These are phyloP conservation scores for Conus betulinus DNA, from an alignment of 1,140 invertebrate species.

Conservation along the genomic window DNA sequence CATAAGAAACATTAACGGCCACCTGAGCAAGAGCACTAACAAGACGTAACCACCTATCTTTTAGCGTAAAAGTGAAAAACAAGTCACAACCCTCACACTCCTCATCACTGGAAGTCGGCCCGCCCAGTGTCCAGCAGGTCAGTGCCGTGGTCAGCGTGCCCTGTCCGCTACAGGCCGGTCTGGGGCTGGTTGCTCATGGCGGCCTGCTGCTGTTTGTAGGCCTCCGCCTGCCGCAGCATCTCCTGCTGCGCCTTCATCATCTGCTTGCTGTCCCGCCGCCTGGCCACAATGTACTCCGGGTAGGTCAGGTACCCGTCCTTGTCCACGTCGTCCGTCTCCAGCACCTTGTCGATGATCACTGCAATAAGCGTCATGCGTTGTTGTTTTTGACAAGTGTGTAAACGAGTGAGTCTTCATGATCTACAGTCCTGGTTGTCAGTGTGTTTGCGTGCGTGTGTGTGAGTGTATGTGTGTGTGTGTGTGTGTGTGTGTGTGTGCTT, in stretches of 20 bases:
- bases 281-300: conserved; percentile 83
- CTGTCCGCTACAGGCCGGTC: neutral
- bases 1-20: too few species aligned
- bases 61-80: neutral
- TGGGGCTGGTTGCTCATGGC: conserved; percentile 38
- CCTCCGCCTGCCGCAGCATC: conserved; percentile 38
- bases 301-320: conserved; percentile 90
- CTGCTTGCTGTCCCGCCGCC: conserved; percentile 68
- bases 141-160: neutral
- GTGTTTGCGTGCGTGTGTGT: too few species aligned
- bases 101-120: neutral
- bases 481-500: too few species aligned
- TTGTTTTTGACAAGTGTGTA: too few species aligned
- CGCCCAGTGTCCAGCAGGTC: neutral
- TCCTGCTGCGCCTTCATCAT: conserved; percentile 47
- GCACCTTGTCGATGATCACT: conserved; percentile 88
- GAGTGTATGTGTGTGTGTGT: too few species aligned
- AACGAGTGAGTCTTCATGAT: too few species aligned
- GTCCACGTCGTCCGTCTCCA: conserved; percentile 86
- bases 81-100: neutral
- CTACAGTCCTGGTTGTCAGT: too few species aligned
- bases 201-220: conserved; percentile 36
- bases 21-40: too few species aligned
- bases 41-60: neutral
- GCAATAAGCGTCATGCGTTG: conserved; percentile 27